A percentile compares a stretch with the other conserved stretches of the same genome.
Conservation (phyloP, 2,888 invertebrate species). For the Pristionchus entomophagus region DNA sequence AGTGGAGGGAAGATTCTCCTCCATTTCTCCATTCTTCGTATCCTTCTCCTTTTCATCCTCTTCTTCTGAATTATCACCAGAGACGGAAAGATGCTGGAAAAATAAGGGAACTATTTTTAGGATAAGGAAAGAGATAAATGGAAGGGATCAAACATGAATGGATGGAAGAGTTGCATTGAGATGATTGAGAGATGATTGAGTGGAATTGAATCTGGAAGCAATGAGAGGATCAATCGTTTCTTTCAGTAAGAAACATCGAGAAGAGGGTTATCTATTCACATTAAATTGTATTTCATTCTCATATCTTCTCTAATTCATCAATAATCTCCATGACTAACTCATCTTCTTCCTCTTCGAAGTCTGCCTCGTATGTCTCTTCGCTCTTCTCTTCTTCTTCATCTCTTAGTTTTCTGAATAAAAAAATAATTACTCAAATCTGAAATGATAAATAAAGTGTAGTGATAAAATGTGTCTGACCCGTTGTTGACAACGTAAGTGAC, state of each 20-base stretch:
- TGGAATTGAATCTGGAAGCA: constrained; percentile 17
- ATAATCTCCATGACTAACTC: not conserved
- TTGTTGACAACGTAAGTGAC: constrained; percentile 7
- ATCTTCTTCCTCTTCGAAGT: constrained; percentile 21
- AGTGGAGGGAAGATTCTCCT: not conserved
- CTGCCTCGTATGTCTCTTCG: constrained; percentile 19
- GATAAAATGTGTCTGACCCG: not conserved
- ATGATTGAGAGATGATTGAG: constrained; percentile 26
- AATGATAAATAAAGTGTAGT: no score
- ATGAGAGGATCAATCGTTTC: not conserved
- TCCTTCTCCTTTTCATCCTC: not conserved
- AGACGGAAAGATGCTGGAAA: not conserved
- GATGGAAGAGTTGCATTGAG: not conserved
- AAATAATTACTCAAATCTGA: not conserved
- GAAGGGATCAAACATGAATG: not conserved
- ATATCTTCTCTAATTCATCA: not conserved
- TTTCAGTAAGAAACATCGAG: no score
- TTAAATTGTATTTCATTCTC: not conserved
- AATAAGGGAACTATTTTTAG: not conserved
- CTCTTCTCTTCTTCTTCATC: constrained; percentile 7
- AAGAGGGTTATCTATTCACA: not conserved
- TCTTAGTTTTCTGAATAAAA: not conserved
- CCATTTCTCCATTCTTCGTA: not conserved
- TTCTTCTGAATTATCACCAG: not conserved
- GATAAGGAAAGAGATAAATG: no score